Base-by-base conservation (phyloP, 2,797 vertebrate genomes). In the Petrocephalus sullivani region DNA sequence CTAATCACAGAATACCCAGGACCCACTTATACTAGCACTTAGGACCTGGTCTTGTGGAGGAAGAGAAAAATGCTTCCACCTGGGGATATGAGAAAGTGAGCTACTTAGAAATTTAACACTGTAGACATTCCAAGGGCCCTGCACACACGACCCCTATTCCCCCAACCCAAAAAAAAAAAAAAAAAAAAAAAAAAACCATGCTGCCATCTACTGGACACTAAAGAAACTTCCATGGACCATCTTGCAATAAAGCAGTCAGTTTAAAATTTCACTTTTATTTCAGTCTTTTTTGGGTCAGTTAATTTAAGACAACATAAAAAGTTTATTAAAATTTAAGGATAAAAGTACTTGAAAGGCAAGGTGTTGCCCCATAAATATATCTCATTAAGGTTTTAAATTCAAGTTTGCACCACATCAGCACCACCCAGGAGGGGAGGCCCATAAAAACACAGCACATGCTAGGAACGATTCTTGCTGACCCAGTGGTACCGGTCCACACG, bases 401-500 rank as follows among this genome's bases (percentile, higher is more conserved):
- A n/a, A 46, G 10, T 64, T 58, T 46, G 41, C 21, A 4, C 10
- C 21, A 60, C 54, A 41, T 16, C 33, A n/a, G 19, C 6, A n/a
- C n/a, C 4, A 23, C 37, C 87, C 49, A 21, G 41, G 14, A 49
- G 1, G 1, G 51, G 51, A 16, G 8, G 23, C 14, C 1, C 10
- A 46, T 37, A 4, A 58, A 85, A 57, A 41, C 19, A 0, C 3
- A 10, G 41, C 3, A 46, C 53, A 37, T 21, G 83, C 90, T 93
- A 96, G 23, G 94, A 96, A 0, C 94, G 92, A 88, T 94, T 96
- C 87, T 96, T 95, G 91, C 97, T 98, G 93, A 99, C 94, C 98
- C 98, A 99, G 92, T 99, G 98, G 93, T 97, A 99, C 85, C 97
- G 96, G 93, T 99, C 98, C 0, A 97, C 89, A 0, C 96, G 94